These are phyloP conservation scores for Cremastinae sp. DNA, from an alignment of 2,888 invertebrate genomes.

Conservation along the genomic window DNA sequence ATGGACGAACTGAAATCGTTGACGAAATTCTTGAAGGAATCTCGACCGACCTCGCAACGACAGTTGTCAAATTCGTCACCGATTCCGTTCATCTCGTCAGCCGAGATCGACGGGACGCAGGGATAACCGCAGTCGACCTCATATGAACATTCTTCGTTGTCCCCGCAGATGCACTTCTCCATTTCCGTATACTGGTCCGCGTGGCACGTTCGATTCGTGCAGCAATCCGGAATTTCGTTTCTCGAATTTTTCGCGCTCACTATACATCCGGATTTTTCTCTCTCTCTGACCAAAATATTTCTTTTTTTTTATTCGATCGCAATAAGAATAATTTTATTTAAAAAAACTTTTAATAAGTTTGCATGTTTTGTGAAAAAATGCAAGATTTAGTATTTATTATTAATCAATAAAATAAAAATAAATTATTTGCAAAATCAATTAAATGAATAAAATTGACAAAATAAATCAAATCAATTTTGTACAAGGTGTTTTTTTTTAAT, in stretches of 20 bases:
- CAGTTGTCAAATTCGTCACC: conserved; percentile 24
- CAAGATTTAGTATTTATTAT: no score
- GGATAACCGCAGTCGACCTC: conserved; percentile 49
- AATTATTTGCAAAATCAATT: no score
- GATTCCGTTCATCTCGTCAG: conserved; percentile 1
- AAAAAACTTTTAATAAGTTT: no score
- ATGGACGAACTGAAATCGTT: conserved; percentile 61
- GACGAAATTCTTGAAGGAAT: conserved; percentile 49
- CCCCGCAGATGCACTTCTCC: conserved; percentile 35
- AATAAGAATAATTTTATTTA: no score
- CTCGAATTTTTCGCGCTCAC: not conserved
- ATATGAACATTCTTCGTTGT: conserved; percentile 38
- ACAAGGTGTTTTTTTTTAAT: no score
- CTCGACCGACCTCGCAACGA: conserved; percentile 10
- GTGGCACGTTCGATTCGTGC: conserved; percentile 5
- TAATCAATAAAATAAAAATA: no score
- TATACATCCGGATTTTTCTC: not conserved
- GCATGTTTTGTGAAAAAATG: no score
- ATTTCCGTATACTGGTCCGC: conserved; percentile 46
- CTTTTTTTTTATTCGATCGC: not conserved
- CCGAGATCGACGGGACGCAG: conserved; percentile 36
- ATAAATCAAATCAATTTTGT: no score
- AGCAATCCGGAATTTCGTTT: conserved; percentile 11
- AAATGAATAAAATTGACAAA: no score
- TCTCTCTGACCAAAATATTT: not conserved